These are phyloP conservation scores for Tethea ocularis DNA, from an alignment of 2,888 invertebrate species.

Conservation along the genomic window DNA sequence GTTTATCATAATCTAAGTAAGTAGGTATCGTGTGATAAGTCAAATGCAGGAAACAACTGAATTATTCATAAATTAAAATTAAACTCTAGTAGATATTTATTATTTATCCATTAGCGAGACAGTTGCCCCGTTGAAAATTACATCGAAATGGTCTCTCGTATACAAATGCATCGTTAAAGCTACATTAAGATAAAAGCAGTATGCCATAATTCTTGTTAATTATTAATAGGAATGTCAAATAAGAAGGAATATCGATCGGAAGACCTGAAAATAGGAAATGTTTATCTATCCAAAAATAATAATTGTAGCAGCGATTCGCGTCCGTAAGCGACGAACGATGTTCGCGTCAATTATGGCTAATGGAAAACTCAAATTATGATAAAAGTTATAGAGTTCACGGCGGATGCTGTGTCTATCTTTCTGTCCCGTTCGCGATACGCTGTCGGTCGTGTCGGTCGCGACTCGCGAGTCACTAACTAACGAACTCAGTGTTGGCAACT, in stretches of 20 bases:
- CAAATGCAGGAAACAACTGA: constrained; percentile 45
- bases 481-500: not conserved
- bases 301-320: constrained; percentile 69
- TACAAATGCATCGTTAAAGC: constrained; percentile 77
- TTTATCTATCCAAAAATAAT: constrained; percentile 80
- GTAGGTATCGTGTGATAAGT: constrained; percentile 25
- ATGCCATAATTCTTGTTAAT: constrained; percentile 78
- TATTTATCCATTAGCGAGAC: constrained; percentile 76
- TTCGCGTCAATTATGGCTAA: constrained; percentile 82
- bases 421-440: constrained; percentile 21
- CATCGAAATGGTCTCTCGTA: constrained; percentile 71
- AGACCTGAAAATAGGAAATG: constrained; percentile 77
- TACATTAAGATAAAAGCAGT: constrained; percentile 80
- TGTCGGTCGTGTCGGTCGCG: constrained; percentile 26
- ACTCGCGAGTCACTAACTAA: not conserved
- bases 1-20: constrained; percentile 49
- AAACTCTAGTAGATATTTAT: constrained; percentile 71
- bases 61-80: constrained; percentile 71
- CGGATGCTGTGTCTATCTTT: constrained; percentile 61
- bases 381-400: constrained; percentile 74
- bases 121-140: constrained; percentile 68
- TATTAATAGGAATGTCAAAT: constrained; percentile 80
- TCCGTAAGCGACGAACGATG: constrained; percentile 82
- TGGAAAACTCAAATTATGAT: constrained; percentile 84
- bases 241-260: constrained; percentile 63